Percentiles rank a stretch among this genome's conserved stretches.
Evolutionary conservation across 2,797 vertebrate species (phyloP).

Genomic region (Hephaestus fuliginosus): DNA sequence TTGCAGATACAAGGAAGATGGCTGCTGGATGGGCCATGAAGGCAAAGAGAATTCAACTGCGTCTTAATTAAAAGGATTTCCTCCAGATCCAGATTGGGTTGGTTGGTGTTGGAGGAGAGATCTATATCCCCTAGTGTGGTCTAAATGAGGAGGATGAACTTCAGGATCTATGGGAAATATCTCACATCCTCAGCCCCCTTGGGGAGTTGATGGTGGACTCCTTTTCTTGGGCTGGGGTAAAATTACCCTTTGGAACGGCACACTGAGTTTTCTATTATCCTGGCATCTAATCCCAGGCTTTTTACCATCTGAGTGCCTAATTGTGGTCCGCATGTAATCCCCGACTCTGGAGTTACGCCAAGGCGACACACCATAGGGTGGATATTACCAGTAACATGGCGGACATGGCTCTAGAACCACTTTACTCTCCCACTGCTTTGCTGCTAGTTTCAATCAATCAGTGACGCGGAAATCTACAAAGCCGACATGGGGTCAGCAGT

Average conservation of each 20-base stretch:
- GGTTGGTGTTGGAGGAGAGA: conserved; percentile 57
- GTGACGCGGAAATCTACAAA: conserved; percentile 35
- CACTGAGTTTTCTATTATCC: conserved; percentile 73
- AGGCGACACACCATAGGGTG: conserved; percentile 38
- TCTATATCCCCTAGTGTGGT: conserved; percentile 54
- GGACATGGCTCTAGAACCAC: conserved; percentile 16
- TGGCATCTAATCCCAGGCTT: conserved; percentile 76
- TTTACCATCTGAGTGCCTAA: conserved; percentile 75
- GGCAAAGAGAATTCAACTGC: conserved; percentile 73
- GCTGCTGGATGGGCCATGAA: conserved; percentile 54
- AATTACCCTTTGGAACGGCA: conserved; percentile 67
- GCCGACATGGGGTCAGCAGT: conserved; percentile 41
- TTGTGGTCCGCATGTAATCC: conserved; percentile 74
- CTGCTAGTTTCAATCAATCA: conserved; percentile 46
- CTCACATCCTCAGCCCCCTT: conserved; percentile 12
- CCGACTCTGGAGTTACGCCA: conserved; percentile 61
- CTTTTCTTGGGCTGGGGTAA: conserved; percentile 51
- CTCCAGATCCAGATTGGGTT: conserved; percentile 65
- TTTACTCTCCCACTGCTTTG: conserved; percentile 29
- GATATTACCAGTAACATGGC: conserved; percentile 4
- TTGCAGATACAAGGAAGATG: conserved; percentile 55
- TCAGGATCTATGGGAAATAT: conserved; percentile 63
- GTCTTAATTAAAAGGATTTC: conserved; percentile 78
- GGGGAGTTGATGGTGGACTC: conserved; percentile 53
- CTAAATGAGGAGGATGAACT: conserved; percentile 68